Evolutionary conservation across 2,797 vertebrate species (phyloP), one percentile per base, ranked within the genome.

Genomic region (Rhodeus uyekii): DNA sequence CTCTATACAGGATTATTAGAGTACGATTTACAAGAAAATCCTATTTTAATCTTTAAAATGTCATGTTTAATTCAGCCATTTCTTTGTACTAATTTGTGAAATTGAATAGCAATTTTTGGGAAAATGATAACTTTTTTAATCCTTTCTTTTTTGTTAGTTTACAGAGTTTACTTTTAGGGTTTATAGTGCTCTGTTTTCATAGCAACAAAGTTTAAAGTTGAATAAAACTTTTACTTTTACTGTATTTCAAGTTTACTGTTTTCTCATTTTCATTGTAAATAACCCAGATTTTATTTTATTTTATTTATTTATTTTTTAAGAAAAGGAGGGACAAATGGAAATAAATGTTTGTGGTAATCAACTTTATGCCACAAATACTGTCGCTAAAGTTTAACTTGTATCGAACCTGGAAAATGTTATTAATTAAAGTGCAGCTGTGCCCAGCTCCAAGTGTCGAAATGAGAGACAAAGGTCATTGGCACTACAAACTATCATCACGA

Each of bases 361-460:
- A 58, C 50, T 39, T 2, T 39, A 12, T 1, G 19, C 4, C 34
- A 38, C 16, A 42, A 58, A 69, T 22, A 10, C 42, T 72, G 27
- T 48, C 8, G 3, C 34, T 10, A 18, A 61, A 78, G 42, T 64
- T 78, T 58, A 83, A 67, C 69, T 58, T 78, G 68, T 67, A 78
- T 72, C 38, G 27, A 78, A 81, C 67, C 53, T 85, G 76, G 80
- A 82, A 65, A 89, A 91, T 64, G 36, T 50, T 7, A 19, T 53
- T 65, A 73, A 84, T 82, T 64, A 82, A 82, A 16, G 64, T 2
- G 2, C 61, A 86, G 64, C 63, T 58, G 80, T 71, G 77, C 76
- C 63, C 91, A 93, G 93, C 94, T 97, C 96, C 96, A 98, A 96
- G 95, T 97, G 96, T 95, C 95, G 88, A 92, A 89, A 88, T 87